Base-by-base conservation (phyloP, 1,140 invertebrate species). In the Heliconius nattereri region DNA sequence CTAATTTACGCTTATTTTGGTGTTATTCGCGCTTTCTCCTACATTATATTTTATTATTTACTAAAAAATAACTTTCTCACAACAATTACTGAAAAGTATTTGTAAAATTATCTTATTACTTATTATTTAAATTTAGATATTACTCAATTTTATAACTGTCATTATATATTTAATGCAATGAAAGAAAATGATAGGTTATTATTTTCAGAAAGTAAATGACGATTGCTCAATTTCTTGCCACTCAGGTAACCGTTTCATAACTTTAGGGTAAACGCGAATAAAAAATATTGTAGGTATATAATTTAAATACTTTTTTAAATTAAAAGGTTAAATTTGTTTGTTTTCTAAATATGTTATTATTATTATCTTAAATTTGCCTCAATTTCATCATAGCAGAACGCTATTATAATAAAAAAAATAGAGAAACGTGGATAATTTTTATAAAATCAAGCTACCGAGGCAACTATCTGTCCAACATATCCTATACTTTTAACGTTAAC, bases 121-220 rank as follows among this genome's bases (percentile, higher is more conserved):
- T 26, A 66, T 66, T 16, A 66, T 66, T 66, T 29, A 66, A 66
- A 66, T 66, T 26, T 66, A 66, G 29, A 66, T 66, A 7, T 66
- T 13, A 66, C 26, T 29, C 26, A 26, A 66, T 66, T 66, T 13
- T 66, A 66, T 66, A 29, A 66, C 23, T 16, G 60, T 66, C 1
- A 66, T 66, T 66, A 66, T 66, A 66, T 66, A 66, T 16, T 66
- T 66, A 66, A 66, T 66, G 60, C 23, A 66, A 66, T 29, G 60
- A 66, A 66, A 66, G 60, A 66, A 66, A 66, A 66, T 66, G 23
- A 66, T 29, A 26, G 60, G 60, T 66, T 66, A 66, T 66, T 66
- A 66, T 29, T 66, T 66, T 66, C 60, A 66, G 23, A 66, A 29
- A 19, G 26, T 66, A 5, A 66, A 26, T 16, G 60, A 66, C 60